Base-by-base conservation (phyloP, 2,113 vertebrate genomes). In the Syngnathus scovelli region DNA sequence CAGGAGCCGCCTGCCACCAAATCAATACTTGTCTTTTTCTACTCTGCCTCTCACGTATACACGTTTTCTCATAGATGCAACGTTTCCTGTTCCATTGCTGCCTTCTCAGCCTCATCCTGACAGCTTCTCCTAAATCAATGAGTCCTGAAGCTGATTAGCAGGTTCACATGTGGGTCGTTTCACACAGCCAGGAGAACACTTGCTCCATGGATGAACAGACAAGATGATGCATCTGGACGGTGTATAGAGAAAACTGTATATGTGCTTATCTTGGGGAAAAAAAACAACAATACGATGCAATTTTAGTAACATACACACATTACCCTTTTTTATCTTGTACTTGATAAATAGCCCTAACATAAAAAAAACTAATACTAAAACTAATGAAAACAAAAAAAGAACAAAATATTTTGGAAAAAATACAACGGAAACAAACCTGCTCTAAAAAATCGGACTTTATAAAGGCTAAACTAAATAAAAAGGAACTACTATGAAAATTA, bases 81-180 rank as follows among this genome's bases (percentile, higher is more conserved):
- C 33, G 27, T 51, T 51, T 65, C 46, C 49, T 52, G 16, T 59
- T 65, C 61, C 49, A 61, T 66, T 37, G 37, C 51, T 36, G n/a
- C 64, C 58, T 58, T 46, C 65, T 46, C 69, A 5, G 18, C 62
- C 66, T 69, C 79, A 48, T 43, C 75, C 59, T 33, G 4, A 64
- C 69, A 69, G 69, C 61, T 64, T 70, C 74, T 70, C 64, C 78
- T 58, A 65, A 83, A 86, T 85, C 84, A 78, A 86, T 86, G 77
- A 74, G 48, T 74, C 70, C 78, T 65, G 70, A 65, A 69, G 70
- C 80, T 84, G 78, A 85, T 85, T 69, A 75, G 69, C 68, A 73
- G 80, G 82, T 85, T 87, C 84, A 84, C 75, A 73, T 71, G 61
- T 72, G 55, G 88, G 85, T 80, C 81, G 43, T 69, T 81, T 81